These are phyloP conservation scores for Empidonax traillii DNA, from an alignment of 2,113 vertebrate genomes.

Conservation along the genomic window DNA sequence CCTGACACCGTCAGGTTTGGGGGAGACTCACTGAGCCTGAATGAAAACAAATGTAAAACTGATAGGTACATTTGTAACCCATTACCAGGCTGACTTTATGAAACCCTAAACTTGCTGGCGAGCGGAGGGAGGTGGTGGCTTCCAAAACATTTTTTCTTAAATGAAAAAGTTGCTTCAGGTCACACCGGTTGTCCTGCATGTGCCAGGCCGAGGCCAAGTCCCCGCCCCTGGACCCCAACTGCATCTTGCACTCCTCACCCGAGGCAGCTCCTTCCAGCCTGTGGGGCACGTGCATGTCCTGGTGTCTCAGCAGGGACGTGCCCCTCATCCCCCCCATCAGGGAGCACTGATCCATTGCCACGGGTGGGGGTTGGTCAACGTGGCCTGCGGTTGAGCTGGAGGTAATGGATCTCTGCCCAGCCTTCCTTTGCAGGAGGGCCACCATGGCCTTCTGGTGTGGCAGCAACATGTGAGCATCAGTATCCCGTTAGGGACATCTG, in stretches of 20 bases:
- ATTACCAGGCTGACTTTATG: slow-evolving; percentile 59
- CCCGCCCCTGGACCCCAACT: not conserved
- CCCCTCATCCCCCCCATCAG: not conserved
- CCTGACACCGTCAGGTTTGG: not conserved
- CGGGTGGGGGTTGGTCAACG: not conserved
- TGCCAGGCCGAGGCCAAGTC: not conserved
- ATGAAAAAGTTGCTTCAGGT: slow-evolving; percentile 17
- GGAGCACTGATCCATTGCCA: not conserved
- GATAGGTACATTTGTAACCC: slow-evolving; percentile 69
- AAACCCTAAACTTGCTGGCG: slow-evolving; percentile 58
- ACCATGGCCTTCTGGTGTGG: fast-evolving
- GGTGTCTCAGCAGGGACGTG: not conserved
- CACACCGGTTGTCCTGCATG: not conserved
- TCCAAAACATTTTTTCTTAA: slow-evolving; percentile 44
- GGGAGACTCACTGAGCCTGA: slow-evolving; percentile 38
- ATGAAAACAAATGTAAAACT: slow-evolving; percentile 67
- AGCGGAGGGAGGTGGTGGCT: not conserved
- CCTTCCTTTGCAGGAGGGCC: not conserved
- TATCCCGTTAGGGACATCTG: not conserved
- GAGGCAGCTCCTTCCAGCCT: not conserved
- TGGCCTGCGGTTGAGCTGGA: not conserved
- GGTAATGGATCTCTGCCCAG: not conserved
- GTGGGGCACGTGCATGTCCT: not conserved
- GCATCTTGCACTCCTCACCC: not conserved
- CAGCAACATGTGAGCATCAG: not conserved